These are phyloP conservation scores for Colletes gigas DNA, from an alignment of 1,140 invertebrate species.

Conservation along the genomic window DNA sequence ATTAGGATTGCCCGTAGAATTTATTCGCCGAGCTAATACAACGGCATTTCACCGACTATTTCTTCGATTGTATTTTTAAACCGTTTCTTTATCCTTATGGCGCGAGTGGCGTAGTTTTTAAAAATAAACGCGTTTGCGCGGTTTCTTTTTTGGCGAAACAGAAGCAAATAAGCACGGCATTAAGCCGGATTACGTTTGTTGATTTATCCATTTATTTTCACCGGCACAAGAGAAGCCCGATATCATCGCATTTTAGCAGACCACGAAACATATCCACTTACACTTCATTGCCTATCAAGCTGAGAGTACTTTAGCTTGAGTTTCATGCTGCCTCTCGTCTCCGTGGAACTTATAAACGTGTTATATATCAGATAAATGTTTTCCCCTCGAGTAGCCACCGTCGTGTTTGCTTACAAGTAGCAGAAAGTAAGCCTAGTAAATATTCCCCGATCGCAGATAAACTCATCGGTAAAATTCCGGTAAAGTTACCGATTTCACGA, in stretches of 20 bases:
- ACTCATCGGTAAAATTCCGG: conserved; percentile 48
- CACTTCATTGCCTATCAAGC: conserved; percentile 65
- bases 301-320: conserved; percentile 63
- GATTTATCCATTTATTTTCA: conserved; percentile 53
- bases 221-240: conserved; percentile 37
- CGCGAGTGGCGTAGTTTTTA: neutral
- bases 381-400: conserved; percentile 41
- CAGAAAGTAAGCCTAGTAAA: conserved; percentile 51
- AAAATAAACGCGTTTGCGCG: conserved; percentile 25
- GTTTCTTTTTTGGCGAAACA: neutral
- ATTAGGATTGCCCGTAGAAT: conserved; percentile 22
- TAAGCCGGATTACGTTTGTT: conserved; percentile 30
- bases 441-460: conserved; percentile 60
- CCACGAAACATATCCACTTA: conserved; percentile 68
- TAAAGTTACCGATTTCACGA: conserved; percentile 34
- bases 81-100: conserved; percentile 30
- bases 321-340: conserved; percentile 61
- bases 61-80: conserved; percentile 50
- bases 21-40: conserved; percentile 6
- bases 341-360: conserved; percentile 56
- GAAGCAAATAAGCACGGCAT: conserved; percentile 11
- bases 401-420: conserved; percentile 59
- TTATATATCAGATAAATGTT: conserved; percentile 67
- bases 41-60: conserved; percentile 19
- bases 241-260: conserved; percentile 64